A percentile compares a stretch with the other conserved stretches of the same genome.
phyloP scores from a whole-genome alignment of 2,797 vertebrate genomes.

The Champsocephalus esox region DNA sequence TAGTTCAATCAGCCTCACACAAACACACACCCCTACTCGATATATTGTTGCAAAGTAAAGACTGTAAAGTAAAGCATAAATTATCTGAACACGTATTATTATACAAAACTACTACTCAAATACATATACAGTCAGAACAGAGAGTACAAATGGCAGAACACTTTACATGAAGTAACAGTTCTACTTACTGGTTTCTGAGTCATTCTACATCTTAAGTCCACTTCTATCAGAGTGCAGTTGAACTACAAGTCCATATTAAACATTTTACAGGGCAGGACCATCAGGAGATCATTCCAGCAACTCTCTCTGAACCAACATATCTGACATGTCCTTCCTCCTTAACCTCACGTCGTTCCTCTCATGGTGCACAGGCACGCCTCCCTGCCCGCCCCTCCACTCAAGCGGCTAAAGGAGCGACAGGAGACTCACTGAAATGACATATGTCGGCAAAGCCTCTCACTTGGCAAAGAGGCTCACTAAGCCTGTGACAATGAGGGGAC shows the following conservation, averaged over 20 bases:
- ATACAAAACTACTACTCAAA: slow-evolving; percentile 27
- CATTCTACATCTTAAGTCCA: slow-evolving; percentile 65
- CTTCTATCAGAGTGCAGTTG: slow-evolving; percentile 44
- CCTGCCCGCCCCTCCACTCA: slow-evolving; percentile 68
- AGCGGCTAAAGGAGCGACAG: slow-evolving; percentile 71
- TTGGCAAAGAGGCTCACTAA: slow-evolving; percentile 75
- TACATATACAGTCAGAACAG: slow-evolving; percentile 1
- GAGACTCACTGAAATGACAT: slow-evolving; percentile 83
- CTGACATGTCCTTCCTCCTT: slow-evolving; percentile 70
- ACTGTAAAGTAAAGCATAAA: slow-evolving; percentile 14
- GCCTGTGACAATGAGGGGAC: slow-evolving; percentile 80
- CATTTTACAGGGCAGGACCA: slow-evolving; percentile 25
- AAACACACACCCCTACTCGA: neutral
- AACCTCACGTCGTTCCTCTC: slow-evolving; percentile 59
- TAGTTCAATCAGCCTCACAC: slow-evolving; percentile 3
- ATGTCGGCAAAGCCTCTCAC: slow-evolving; percentile 85
- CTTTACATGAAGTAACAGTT: slow-evolving; percentile 38
- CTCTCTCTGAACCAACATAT: slow-evolving; percentile 66
- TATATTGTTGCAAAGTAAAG: slow-evolving; percentile 1
- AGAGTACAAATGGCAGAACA: slow-evolving; percentile 4
- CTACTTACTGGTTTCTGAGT: slow-evolving; percentile 72
- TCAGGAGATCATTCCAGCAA: slow-evolving; percentile 55
- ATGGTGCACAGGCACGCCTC: slow-evolving; percentile 66
- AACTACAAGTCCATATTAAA: slow-evolving; percentile 43
- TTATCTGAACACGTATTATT: neutral